phyloP scores from a whole-genome alignment of 2,113 vertebrate genomes.

The Calidris pugnax region DNA sequence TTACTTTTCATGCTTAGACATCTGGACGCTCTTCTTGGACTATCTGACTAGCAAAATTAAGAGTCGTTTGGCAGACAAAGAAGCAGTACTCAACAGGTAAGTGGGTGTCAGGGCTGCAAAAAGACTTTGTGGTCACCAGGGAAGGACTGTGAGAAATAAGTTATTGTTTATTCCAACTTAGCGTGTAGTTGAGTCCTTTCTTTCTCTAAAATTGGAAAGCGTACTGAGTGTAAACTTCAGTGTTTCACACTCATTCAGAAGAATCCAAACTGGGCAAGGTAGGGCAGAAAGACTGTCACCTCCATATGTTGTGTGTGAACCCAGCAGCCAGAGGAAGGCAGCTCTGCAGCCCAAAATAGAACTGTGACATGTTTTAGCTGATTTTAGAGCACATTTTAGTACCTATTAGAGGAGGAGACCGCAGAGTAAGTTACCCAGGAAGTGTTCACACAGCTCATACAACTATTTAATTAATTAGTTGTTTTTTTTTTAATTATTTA shows the following conservation, averaged over 20 bases:
- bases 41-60: constrained; percentile 96
- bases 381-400: neutral
- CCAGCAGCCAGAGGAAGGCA: neutral
- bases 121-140: neutral
- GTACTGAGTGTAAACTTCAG: neutral
- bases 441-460: neutral
- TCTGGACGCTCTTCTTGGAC: constrained; percentile 97
- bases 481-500: neutral
- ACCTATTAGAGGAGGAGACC: neutral
- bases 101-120: neutral
- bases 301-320: neutral
- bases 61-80: constrained; percentile 92
- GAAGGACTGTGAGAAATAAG: neutral
- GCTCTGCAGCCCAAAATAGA: neutral
- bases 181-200: neutral
- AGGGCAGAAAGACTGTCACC: neutral
- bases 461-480: neutral
- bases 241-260: neutral
- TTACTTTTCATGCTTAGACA: constrained; percentile 97
- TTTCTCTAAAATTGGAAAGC: neutral
- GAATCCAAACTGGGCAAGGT: neutral
- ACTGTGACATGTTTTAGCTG: neutral
- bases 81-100: constrained; percentile 90
- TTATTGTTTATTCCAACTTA: neutral
- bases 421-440: neutral